Evolutionary conservation across 2,888 invertebrate species (phyloP).

Genomic region (Lasius fuliginosus): DNA sequence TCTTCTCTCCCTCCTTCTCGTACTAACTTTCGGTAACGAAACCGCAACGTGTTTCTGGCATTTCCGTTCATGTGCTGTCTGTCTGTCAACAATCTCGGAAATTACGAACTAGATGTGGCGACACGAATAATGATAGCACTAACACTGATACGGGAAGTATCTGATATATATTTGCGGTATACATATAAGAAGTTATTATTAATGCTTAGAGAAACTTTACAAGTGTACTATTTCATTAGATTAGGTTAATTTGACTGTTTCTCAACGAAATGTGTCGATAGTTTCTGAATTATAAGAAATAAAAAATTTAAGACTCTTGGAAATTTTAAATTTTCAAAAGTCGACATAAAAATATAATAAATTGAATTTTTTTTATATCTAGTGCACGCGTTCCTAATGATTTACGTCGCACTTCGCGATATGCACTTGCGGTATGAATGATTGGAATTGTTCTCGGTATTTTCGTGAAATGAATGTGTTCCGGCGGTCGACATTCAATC

Average conservation of each 20-base stretch:
- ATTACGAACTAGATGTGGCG: slow-evolving; percentile 53
- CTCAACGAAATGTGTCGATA: background rate
- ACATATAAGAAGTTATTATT: background rate
- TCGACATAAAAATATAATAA: background rate
- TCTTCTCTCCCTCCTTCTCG: background rate
- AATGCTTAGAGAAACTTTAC: background rate
- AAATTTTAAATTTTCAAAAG: slow-evolving; percentile 13
- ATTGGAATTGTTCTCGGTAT: slow-evolving; percentile 5
- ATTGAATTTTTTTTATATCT: background rate
- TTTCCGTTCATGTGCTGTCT: slow-evolving; percentile 46
- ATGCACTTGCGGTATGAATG: background rate
- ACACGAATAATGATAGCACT: slow-evolving; percentile 52
- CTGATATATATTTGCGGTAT: slow-evolving; percentile 28
- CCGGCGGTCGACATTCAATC: slow-evolving; percentile 63
- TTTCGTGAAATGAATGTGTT: slow-evolving; percentile 61
- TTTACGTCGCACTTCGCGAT: background rate
- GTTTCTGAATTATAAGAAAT: background rate
- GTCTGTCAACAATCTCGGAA: slow-evolving; percentile 57
- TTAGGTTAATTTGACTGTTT: background rate
- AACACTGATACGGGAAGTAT: slow-evolving; percentile 18
- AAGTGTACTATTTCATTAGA: background rate
- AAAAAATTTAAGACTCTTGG: background rate
- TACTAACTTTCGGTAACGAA: slow-evolving; percentile 53
- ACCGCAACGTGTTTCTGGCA: slow-evolving; percentile 59
- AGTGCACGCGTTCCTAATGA: background rate